Conservation (phyloP, 2,113 vertebrate genomes). For the Pogona vitticeps region DNA sequence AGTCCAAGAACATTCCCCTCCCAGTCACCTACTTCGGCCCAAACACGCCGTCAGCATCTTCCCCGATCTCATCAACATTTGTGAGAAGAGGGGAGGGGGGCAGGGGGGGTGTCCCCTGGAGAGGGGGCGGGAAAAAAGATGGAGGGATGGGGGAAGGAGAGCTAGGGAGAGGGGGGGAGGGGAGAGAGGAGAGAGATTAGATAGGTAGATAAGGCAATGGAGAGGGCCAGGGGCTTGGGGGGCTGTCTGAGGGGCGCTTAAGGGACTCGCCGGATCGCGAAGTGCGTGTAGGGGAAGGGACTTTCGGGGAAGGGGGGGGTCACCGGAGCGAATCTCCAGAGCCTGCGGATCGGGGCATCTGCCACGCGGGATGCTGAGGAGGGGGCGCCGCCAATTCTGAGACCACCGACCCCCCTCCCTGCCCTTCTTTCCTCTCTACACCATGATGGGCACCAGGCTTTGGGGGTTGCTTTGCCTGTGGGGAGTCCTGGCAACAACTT, state of each 20-base stretch:
- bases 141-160: conserved; percentile 8
- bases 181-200: not conserved
- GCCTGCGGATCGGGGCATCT: not conserved
- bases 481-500: conserved; percentile 29
- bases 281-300: not conserved
- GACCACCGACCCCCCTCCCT: not conserved
- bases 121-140: conserved; percentile 20
- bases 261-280: not conserved
- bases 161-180: not conserved
- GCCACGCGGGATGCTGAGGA: conserved; percentile 22
- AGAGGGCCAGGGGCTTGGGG: not conserved
- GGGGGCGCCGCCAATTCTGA: not conserved
- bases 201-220: not conserved
- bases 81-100: not conserved
- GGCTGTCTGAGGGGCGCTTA: not conserved
- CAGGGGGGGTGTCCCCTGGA: conserved; percentile 9
- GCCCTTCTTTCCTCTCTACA: not conserved
- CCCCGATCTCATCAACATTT: not conserved
- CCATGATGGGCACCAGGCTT: conserved; percentile 3
- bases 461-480: conserved; percentile 7
- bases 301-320: not conserved
- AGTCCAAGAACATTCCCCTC: too few relatives aligned
- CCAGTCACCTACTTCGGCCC: not conserved
- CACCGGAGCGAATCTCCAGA: not conserved
- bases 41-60: not conserved